phyloP scores from a whole-genome alignment of 2,888 invertebrate species.

The Gastracanthus pulcherrimus region DNA sequence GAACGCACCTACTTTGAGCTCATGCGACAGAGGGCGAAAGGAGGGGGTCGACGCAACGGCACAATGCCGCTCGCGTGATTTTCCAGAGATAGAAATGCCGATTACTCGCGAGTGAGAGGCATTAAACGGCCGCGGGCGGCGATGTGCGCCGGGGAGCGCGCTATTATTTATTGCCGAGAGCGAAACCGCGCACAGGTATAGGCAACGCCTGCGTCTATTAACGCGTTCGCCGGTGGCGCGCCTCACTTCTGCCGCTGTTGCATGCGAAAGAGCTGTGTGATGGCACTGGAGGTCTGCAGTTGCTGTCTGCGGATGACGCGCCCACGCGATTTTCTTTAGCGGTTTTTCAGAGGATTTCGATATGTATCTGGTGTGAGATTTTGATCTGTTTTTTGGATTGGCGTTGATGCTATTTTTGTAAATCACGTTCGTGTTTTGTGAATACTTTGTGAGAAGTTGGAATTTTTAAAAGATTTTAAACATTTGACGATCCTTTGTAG shows the following conservation, averaged over 20 bases:
- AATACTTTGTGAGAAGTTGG: no score
- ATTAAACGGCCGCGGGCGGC: constrained; percentile 37
- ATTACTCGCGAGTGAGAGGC: constrained; percentile 34
- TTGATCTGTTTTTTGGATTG: neutral
- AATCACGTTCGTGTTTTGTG: no score
- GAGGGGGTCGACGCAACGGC: neutral
- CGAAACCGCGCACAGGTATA: neutral
- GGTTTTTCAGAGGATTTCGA: neutral
- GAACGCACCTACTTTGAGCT: constrained; percentile 44
- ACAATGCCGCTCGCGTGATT: constrained; percentile 49
- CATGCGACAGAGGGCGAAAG: neutral
- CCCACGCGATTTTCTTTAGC: neutral
- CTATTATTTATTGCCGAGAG: constrained; percentile 48
- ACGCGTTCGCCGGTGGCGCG: constrained; percentile 3
- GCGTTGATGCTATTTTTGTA: no score
- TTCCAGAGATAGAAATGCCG: constrained; percentile 53
- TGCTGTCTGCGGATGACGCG: neutral
- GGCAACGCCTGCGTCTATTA: constrained; percentile 29
- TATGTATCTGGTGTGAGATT: neutral
- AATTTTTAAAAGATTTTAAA: no score
- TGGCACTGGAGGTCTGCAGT: neutral
- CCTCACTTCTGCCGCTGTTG: neutral
- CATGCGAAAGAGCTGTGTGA: neutral
- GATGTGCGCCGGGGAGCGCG: neutral
- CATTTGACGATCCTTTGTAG: no score